A percentile compares a stretch with the other conserved stretches of the same genome.
phyloP scores from a whole-genome alignment of 2,797 vertebrate species.

The Hylomyscus alleni region DNA sequence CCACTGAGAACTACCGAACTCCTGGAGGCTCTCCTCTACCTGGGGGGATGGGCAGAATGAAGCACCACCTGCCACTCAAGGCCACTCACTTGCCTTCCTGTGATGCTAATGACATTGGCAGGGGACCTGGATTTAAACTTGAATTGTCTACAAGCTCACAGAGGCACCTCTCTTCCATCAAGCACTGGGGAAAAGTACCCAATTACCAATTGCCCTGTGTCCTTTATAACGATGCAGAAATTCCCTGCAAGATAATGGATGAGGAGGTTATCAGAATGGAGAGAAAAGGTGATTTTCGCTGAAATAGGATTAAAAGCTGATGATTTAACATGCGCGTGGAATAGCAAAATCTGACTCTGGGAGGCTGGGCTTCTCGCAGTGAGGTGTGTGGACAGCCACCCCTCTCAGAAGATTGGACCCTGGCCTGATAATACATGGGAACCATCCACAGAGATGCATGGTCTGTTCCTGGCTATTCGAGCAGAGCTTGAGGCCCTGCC shows the following conservation, averaged over 20 bases:
- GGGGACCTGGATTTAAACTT: conserved; percentile 87
- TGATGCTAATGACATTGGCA: conserved; percentile 85
- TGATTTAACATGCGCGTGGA: conserved; percentile 80
- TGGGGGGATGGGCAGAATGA: conserved; percentile 75
- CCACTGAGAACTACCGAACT: conserved; percentile 58
- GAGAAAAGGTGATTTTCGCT: conserved; percentile 86
- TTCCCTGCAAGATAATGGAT: conserved; percentile 86
- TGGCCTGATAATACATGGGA: not conserved
- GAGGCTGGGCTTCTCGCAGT: conserved; percentile 67
- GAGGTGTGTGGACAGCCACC: conserved; percentile 49
- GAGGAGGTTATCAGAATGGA: conserved; percentile 86
- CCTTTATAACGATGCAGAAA: conserved; percentile 87
- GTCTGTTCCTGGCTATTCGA: not conserved
- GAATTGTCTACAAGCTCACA: conserved; percentile 86
- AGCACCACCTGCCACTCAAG: not conserved
- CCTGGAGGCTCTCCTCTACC: conserved; percentile 79
- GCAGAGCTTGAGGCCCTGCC: not conserved
- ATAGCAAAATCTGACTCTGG: conserved; percentile 78
- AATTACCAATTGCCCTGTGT: conserved; percentile 87
- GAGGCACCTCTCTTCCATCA: conserved; percentile 85
- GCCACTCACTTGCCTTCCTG: conserved; percentile 80
- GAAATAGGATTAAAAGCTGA: conserved; percentile 86
- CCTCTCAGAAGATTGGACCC: not conserved
- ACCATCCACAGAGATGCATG: not conserved
- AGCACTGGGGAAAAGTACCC: conserved; percentile 80